Base-by-base conservation (phyloP, 2,888 invertebrate genomes). In the Frankliniella intonsa region DNA sequence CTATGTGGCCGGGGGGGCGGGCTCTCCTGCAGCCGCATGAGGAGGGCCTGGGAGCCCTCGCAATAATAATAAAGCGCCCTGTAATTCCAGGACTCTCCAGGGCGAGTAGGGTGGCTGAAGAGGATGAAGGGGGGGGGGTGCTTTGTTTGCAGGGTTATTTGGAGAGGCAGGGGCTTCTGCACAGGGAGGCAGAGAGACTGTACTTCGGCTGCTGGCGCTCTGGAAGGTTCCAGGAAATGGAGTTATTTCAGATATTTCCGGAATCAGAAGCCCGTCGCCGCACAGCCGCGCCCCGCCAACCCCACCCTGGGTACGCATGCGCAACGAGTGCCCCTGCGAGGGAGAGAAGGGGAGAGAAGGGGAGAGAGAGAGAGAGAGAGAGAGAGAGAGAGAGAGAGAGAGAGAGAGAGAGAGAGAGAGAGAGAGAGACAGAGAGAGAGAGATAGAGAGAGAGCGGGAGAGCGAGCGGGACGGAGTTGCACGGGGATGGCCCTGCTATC, bases 221-320 rank as follows among this genome's bases (percentile, higher is more conserved):
- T 38, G 38, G 38, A 38, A 38, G 38, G 38, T 38, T 25, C 69
- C 69, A 25, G 84, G 83, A 84, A 86, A 86, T 84, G 85, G 85
- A 83, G 84, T 85, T 85, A 69, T 86, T 86, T 85, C 84, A 85
- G 85, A 84, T 85, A 86, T 84, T 84, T 84, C 83, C 85, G 85
- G 86, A 85, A 86, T 85, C 85, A 25, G 65, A 22, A 19, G 50
- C 81, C 27, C 27, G 80, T 27, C 50, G 62, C 50, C n/a, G 81
- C 80, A 65, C 50, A 76, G 17, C 19, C 55, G 14, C 55, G 14
- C 55, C 22, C 22, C 22, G 69, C 22, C 69, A 9, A 12, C 69
- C 22, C 69, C 69, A 8, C 62, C 17, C 19, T 10, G 62, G 19
- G 62, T 19, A 62, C 62, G 62, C 55, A 14, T 62, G 62, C 14